A percentile compares a stretch with the other conserved stretches of the same genome.
phyloP scores from a whole-genome alignment of 1,140 invertebrate species.

The Diploscapter pachys region DNA sequence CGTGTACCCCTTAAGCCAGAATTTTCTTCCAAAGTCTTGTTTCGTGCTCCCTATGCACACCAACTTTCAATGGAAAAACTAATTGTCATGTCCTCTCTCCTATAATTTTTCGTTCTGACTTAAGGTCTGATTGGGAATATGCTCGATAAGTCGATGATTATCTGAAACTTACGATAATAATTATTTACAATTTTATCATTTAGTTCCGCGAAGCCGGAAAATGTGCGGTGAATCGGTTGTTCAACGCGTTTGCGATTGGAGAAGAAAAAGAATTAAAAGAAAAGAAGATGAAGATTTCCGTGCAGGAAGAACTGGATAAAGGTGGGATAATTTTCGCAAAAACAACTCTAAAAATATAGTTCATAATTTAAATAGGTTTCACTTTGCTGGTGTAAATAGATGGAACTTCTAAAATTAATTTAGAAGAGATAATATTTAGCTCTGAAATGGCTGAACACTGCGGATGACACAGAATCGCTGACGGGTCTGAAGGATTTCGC shows the following conservation, averaged over 20 bases:
- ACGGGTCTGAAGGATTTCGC: slow-evolving; percentile 27
- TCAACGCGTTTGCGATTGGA: slow-evolving; percentile 10
- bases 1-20: too few species aligned
- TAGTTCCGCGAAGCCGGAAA: slow-evolving; percentile 68
- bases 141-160: too few species aligned
- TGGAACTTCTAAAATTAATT: neutral
- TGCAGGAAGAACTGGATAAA: slow-evolving; percentile 39
- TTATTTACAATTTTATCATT: too few species aligned
- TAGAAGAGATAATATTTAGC: slow-evolving; percentile 31
- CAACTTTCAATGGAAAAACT: too few species aligned
- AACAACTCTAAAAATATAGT: neutral
- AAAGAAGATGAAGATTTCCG: neutral
- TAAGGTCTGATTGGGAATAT: too few species aligned
- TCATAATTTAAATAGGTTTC: neutral
- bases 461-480: slow-evolving; percentile 26
- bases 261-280: slow-evolving; percentile 4
- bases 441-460: slow-evolving; percentile 41
- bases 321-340: neutral
- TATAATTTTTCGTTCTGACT: too few species aligned
- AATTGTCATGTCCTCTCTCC: too few species aligned
- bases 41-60: too few species aligned
- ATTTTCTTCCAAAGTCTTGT: too few species aligned
- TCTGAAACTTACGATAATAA: too few species aligned
- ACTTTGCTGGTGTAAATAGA: neutral
- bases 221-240: slow-evolving; percentile 72